A percentile compares a stretch with the other conserved stretches of the same genome.
Conservation (phyloP, 2,113 vertebrate genomes). For the Prionailurus viverrinus region DNA sequence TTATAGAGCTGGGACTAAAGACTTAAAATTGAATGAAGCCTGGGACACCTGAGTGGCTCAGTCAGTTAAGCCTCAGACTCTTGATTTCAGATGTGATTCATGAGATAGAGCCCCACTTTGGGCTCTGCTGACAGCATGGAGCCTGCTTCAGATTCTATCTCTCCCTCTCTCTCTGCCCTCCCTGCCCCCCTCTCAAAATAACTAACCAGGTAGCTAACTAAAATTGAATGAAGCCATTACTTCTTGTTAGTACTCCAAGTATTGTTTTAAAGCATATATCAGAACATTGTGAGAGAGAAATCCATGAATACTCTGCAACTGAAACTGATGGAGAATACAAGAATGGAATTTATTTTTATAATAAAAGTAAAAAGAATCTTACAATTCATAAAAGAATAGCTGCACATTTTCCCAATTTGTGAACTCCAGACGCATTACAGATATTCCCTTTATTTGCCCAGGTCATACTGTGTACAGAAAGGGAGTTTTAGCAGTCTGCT, state of each 20-base stretch:
- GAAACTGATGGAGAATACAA: background rate
- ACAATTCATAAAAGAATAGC: background rate
- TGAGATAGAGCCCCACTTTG: too few species aligned
- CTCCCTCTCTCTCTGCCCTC: too few species aligned
- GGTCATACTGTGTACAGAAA: background rate
- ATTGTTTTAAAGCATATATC: background rate
- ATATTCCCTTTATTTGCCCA: accelerated
- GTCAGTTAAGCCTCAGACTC: too few species aligned
- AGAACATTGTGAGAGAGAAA: background rate
- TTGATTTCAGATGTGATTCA: too few species aligned
- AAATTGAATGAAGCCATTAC: background rate
- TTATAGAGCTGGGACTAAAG: background rate
- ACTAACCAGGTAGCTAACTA: background rate
- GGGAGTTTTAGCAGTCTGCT: background rate
- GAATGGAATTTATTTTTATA: background rate
- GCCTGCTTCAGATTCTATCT: too few species aligned
- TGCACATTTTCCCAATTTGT: background rate
- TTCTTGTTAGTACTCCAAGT: background rate
- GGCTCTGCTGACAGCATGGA: too few species aligned
- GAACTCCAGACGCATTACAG: background rate
- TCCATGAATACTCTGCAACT: background rate
- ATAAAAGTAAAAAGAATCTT: background rate
- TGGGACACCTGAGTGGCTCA: too few species aligned
- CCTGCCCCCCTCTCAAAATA: too few species aligned
- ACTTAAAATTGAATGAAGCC: background rate